Percentiles rank a stretch among this genome's conserved stretches.
Conservation (phyloP, 2,888 invertebrate genomes). For the Epirrita christyi region DNA sequence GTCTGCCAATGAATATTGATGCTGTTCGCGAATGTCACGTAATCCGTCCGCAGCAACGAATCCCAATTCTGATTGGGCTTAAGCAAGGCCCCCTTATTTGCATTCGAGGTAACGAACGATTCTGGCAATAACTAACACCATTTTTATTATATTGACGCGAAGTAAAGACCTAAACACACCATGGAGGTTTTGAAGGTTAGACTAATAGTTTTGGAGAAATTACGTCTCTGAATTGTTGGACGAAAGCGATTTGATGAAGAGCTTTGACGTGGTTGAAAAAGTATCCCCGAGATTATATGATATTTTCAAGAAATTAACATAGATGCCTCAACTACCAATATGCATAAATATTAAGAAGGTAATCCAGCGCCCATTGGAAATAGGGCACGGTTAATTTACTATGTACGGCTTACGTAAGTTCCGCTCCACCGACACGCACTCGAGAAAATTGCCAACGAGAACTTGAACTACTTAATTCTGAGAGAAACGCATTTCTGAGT, state of each 20-base stretch:
- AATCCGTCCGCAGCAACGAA: constrained; percentile 58
- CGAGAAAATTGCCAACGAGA: constrained; percentile 57
- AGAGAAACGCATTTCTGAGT: constrained; percentile 60
- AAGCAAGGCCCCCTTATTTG: constrained; percentile 50
- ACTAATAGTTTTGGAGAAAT: background rate
- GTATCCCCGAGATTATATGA: too few species aligned
- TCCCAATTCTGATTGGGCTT: constrained; percentile 61
- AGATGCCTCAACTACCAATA: constrained; percentile 15
- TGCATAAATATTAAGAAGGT: constrained; percentile 29
- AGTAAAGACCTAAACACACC: background rate
- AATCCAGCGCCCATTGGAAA: constrained; percentile 34
- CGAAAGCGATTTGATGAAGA: background rate
- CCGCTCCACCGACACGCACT: constrained; percentile 42
- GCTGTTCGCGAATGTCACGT: constrained; percentile 65
- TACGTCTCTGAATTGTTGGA: background rate
- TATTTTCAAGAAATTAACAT: too few species aligned
- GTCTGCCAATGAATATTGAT: constrained; percentile 75
- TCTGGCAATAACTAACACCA: constrained; percentile 17
- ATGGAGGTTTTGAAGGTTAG: background rate
- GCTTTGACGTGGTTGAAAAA: background rate
- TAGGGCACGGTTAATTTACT: constrained; percentile 38
- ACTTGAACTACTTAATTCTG: constrained; percentile 62
- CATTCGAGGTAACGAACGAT: constrained; percentile 38
- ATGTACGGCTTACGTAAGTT: constrained; percentile 44
- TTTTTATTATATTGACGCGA: constrained; percentile 1